Conservation (phyloP, 1,140 invertebrate species). For the Trigoniulus corallinus region DNA sequence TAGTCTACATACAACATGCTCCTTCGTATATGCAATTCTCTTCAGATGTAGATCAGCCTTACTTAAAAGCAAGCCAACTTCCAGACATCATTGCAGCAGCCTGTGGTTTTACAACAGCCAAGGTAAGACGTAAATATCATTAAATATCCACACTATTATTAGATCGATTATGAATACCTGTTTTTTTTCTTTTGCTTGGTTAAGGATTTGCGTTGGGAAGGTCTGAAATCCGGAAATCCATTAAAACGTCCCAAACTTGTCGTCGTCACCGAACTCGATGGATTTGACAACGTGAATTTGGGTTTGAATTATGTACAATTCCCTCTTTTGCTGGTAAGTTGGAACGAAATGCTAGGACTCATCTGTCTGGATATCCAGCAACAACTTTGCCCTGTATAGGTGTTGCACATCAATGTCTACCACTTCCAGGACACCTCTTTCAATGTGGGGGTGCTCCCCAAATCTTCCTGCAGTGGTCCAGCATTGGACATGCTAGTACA, state of each 20-base stretch:
- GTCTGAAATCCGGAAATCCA: slow-evolving; percentile 23
- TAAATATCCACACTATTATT: neutral
- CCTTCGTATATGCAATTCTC: neutral
- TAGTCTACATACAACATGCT: neutral
- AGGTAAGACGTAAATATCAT: neutral
- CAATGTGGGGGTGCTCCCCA: too few relatives aligned
- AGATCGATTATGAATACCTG: neutral
- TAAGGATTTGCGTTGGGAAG: neutral
- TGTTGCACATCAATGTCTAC: too few relatives aligned
- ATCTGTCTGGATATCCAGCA: too few relatives aligned
- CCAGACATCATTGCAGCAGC: neutral
- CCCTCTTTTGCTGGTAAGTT: slow-evolving; percentile 30
- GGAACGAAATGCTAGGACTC: too few relatives aligned
- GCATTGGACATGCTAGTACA: too few relatives aligned
- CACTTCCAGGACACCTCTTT: too few relatives aligned
- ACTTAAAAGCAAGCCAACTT: neutral
- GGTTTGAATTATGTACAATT: slow-evolving; percentile 38
- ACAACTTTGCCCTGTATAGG: too few relatives aligned
- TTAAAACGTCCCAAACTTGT: slow-evolving; percentile 59
- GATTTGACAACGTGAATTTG: slow-evolving; percentile 29
- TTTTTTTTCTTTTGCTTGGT: too few relatives aligned
- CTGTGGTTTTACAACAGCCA: neutral
- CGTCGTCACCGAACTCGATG: slow-evolving; percentile 53
- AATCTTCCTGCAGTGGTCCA: too few relatives aligned
- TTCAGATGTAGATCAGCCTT: neutral